phyloP scores from a whole-genome alignment of 2,888 invertebrate genomes.

The Standfussiana lucernea region DNA sequence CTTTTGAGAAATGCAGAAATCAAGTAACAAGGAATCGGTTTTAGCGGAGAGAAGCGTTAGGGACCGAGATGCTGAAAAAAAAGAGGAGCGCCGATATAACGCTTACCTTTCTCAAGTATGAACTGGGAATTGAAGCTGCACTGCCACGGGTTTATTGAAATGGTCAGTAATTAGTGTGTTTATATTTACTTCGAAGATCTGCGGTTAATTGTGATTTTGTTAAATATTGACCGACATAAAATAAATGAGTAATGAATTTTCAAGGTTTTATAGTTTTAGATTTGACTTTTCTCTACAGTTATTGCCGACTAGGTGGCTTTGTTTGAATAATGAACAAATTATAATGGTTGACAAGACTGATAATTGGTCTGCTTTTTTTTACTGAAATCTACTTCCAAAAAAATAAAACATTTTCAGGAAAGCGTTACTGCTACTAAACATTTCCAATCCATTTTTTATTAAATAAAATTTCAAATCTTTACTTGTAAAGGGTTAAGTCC shows the following conservation, averaged over 20 bases:
- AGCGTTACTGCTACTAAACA: not conserved
- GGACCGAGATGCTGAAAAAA: constrained; percentile 86
- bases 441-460: not conserved
- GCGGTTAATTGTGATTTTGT: not conserved
- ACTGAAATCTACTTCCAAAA: not conserved
- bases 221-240: not conserved
- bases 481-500: not conserved
- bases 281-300: not conserved
- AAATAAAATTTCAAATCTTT: not conserved
- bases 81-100: constrained; percentile 83
- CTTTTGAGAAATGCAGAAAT: constrained; percentile 90
- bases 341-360: not conserved
- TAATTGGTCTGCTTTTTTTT: not conserved
- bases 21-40: constrained; percentile 90
- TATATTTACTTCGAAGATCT: constrained; percentile 40
- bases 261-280: not conserved
- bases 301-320: not conserved
- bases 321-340: not conserved
- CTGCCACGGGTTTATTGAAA: constrained; percentile 70
- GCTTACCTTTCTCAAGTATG: constrained; percentile 84
- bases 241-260: not conserved
- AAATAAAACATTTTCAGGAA: not conserved
- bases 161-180: constrained; percentile 51
- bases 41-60: constrained; percentile 87
- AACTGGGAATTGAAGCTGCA: constrained; percentile 78